Evolutionary conservation across 2,888 invertebrate genomes (phyloP).

Genomic region (Lasioglossum lativentre): DNA sequence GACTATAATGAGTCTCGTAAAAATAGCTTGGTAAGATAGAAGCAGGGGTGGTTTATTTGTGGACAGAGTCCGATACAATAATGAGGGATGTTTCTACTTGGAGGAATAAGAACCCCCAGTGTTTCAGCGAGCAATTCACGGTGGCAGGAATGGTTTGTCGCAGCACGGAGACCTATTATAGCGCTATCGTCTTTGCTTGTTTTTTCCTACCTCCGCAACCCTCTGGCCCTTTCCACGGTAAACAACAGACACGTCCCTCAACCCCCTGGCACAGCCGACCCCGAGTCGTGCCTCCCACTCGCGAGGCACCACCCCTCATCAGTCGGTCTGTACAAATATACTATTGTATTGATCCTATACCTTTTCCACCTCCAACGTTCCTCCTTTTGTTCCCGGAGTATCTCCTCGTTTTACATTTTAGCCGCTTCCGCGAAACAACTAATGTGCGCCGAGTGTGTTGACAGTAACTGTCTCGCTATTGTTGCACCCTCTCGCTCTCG

Average conservation of each 20-base stretch:
- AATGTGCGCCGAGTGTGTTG: slow-evolving; percentile 79
- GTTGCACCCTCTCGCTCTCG: slow-evolving; percentile 70
- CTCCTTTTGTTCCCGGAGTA: slow-evolving; percentile 78
- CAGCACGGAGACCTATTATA: slow-evolving; percentile 69
- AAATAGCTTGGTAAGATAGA: neutral
- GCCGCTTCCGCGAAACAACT: slow-evolving; percentile 82
- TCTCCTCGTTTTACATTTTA: slow-evolving; percentile 79
- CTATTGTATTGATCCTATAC: slow-evolving; percentile 82
- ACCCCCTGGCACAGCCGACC: slow-evolving; percentile 59
- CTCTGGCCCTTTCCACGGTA: slow-evolving; percentile 68
- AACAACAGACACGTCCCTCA: slow-evolving; percentile 70
- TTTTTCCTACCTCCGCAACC: slow-evolving; percentile 60
- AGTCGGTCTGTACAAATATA: slow-evolving; percentile 80
- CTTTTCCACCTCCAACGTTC: slow-evolving; percentile 67
- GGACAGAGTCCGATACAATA: neutral
- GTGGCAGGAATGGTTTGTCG: slow-evolving; percentile 56
- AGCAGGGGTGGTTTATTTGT: neutral
- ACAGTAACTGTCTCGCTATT: slow-evolving; percentile 78
- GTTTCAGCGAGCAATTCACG: slow-evolving; percentile 38
- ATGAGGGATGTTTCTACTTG: slow-evolving; percentile 11
- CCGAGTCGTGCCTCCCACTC: slow-evolving; percentile 70
- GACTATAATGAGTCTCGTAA: neutral
- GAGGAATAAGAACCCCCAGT: neutral
- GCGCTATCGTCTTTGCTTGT: slow-evolving; percentile 69
- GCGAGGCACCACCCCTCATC: slow-evolving; percentile 78